phyloP scores from a whole-genome alignment of 2,113 vertebrate species.

The Sapajus apella region DNA sequence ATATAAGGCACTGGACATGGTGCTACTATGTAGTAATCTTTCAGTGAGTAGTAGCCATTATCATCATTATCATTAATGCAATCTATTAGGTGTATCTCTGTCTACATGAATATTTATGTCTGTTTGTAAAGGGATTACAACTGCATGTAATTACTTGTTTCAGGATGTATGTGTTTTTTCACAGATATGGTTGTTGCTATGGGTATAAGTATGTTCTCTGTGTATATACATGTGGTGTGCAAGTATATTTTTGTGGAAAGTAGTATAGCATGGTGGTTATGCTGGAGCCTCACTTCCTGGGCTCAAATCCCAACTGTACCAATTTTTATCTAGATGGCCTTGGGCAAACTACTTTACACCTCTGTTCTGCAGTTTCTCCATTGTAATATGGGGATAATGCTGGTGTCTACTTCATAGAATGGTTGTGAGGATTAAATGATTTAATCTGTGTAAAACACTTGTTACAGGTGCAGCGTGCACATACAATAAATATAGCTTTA shows the following conservation, averaged over 20 bases:
- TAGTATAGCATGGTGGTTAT: neutral
- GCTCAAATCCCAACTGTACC: neutral
- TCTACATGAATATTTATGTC: neutral
- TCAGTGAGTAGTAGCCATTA: constrained; percentile 1
- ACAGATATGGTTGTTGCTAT: neutral
- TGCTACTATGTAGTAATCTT: neutral
- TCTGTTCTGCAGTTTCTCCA: constrained; percentile 34
- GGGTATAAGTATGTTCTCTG: neutral
- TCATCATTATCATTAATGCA: neutral
- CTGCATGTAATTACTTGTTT: neutral
- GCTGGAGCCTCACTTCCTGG: neutral
- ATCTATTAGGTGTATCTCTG: neutral
- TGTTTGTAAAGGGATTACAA: constrained; percentile 43
- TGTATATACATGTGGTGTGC: neutral
- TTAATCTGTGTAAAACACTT: constrained; percentile 19
- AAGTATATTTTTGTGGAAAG: constrained; percentile 1
- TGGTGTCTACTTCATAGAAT: neutral
- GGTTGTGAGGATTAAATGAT: neutral
- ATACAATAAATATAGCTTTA: neutral
- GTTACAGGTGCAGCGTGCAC: neutral
- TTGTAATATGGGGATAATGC: constrained; percentile 19
- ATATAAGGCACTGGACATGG: constrained; percentile 17
- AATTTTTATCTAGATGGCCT: constrained; percentile 7
- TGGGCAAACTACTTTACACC: constrained; percentile 7
- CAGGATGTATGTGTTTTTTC: neutral